Percentiles rank a stretch among this genome's conserved stretches.
These are phyloP conservation scores for Mesaphorura yosii DNA, from an alignment of 1,140 invertebrate genomes.

Conservation along the genomic window DNA sequence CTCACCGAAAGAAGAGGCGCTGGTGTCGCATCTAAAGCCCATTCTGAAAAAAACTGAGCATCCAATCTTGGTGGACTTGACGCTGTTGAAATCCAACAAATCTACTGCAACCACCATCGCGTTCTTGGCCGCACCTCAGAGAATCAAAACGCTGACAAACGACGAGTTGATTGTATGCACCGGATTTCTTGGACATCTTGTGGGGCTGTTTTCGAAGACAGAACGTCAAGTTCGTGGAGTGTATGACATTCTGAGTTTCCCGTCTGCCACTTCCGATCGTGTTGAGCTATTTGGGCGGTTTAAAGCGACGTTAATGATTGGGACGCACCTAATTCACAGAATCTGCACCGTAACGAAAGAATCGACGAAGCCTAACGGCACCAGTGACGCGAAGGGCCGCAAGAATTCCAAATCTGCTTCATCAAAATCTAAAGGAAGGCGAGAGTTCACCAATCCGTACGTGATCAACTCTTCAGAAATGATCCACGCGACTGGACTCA, in stretches of 20 bases:
- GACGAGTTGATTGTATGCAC: background rate
- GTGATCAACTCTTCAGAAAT: too few species aligned
- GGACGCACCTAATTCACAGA: background rate
- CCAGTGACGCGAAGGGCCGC: too few species aligned
- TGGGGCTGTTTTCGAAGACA: background rate
- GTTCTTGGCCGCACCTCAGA: too few species aligned
- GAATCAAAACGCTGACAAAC: slow-evolving; percentile 2
- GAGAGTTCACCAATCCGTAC: too few species aligned
- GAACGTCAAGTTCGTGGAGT: slow-evolving; percentile 3
- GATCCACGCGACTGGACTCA: too few species aligned
- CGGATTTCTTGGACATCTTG: background rate
- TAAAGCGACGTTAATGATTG: background rate
- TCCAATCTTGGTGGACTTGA: slow-evolving; percentile 7
- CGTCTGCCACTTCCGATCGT: background rate
- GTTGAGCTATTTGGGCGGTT: background rate
- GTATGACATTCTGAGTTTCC: slow-evolving; percentile 10
- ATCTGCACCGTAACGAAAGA: too few species aligned
- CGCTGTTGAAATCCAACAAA: background rate
- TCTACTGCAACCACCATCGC: background rate
- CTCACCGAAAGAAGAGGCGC: background rate
- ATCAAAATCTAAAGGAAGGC: too few species aligned
- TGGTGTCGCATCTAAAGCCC: background rate
- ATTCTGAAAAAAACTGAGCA: slow-evolving; percentile 5
- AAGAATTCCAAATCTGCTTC: too few species aligned
- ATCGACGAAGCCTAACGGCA: too few species aligned